Base-by-base conservation (phyloP, 1,140 invertebrate species). In the Drosophila murphyi region DNA sequence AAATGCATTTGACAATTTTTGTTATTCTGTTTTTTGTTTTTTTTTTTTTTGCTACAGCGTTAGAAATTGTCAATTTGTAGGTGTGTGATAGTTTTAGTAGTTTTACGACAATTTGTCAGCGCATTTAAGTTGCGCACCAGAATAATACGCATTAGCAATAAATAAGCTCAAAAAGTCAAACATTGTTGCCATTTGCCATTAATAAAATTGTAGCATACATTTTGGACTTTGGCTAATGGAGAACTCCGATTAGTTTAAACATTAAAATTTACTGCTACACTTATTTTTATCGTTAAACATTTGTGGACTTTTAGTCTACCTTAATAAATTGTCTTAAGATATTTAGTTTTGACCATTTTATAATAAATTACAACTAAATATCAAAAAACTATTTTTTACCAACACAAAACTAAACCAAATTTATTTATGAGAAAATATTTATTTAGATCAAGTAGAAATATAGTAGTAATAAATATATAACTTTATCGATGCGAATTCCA, bases 1-100 rank as follows among this genome's bases (percentile, higher is more conserved):
- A 87, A 88, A 87, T 82, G 76, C 82, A 82, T 87, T 87, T 77
- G 65, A 50, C 67, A 72, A 77, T 34, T 87, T 88, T 87, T 43
- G 10, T 76, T 70, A 20, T 87, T 64, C 68, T 72, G 72, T 67
- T 68, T 76, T 43, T n/a, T n/a, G n/a, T 41, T 41, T 0, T n/a
- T 41, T 41, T 37, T 37, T 2, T 6, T n/a, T 34, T 34, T 28
- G 32, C 47, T 29, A 55, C 56, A 31, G 56, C 48, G 10, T 37
- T 59, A 55, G 62, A 64, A 73, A 73, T 71, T 59, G 61, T 55
- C 60, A 70, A 29, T 76, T 80, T 80, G 37, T 50, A 63, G 48
- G 39, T 41, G 12, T 65, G 55, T 52, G 29, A 7, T 20, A 41
- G 7, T 20, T 35, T 41, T 31, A n/a, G 39, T 56, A 60, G 64